Conservation (phyloP, 2,888 invertebrate genomes). For the Blastobasis adustella region DNA sequence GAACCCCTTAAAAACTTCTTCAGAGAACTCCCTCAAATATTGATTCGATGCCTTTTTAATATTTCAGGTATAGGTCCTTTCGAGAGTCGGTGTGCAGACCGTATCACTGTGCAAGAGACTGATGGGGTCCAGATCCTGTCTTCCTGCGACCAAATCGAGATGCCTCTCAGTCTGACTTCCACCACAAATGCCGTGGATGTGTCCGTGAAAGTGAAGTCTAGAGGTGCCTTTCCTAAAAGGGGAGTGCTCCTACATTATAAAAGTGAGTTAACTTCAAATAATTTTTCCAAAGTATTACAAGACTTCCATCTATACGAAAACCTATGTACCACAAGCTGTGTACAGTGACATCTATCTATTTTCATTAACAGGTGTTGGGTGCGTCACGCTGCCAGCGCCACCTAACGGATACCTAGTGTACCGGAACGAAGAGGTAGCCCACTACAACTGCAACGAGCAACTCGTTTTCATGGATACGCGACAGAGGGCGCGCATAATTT, state of each 20-base stretch:
- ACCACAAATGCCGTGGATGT: conserved; percentile 61
- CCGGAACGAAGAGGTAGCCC: conserved; percentile 77
- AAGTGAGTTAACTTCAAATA: conserved; percentile 47
- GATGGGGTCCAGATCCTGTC: conserved; percentile 62
- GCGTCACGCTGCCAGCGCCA: conserved; percentile 78
- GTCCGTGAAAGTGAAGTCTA: conserved; percentile 58
- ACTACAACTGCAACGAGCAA: conserved; percentile 81
- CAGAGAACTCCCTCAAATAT: not conserved
- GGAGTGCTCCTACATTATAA: conserved; percentile 79
- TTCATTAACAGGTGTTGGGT: conserved; percentile 75
- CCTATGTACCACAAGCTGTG: not conserved
- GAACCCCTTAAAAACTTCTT: too few relatives aligned
- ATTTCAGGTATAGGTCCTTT: conserved; percentile 61
- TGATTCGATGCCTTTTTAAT: not conserved
- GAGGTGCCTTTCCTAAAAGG: conserved; percentile 74
- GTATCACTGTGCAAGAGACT: conserved; percentile 63
- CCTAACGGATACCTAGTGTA: conserved; percentile 80
- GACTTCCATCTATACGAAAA: conserved; percentile 3
- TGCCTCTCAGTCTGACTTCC: conserved; percentile 65
- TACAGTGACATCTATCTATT: conserved; percentile 11
- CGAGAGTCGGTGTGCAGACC: conserved; percentile 68
- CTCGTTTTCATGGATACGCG: conserved; percentile 81
- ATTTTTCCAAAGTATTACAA: not conserved
- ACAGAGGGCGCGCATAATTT: conserved; percentile 74
- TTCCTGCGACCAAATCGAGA: conserved; percentile 71